Percentiles rank a stretch among this genome's conserved stretches.
These are phyloP conservation scores for Pheosia tremula DNA, from an alignment of 2,888 invertebrate species.

Conservation along the genomic window DNA sequence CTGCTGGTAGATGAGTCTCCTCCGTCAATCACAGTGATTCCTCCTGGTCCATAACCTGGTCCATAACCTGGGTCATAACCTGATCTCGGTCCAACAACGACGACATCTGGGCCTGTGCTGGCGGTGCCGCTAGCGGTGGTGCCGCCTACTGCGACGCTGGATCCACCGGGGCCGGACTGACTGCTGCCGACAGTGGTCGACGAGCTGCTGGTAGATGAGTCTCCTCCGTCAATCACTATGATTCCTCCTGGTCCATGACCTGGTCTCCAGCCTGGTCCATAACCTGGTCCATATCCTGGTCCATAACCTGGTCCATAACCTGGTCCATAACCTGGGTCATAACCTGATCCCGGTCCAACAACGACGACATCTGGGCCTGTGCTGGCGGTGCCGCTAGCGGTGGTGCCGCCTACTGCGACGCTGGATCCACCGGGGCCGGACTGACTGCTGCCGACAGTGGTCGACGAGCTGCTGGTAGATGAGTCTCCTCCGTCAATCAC, in stretches of 20 bases:
- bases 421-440: neutral
- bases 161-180: neutral
- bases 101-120: too few species aligned
- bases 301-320: too few species aligned
- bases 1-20: neutral
- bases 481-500: neutral
- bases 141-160: neutral
- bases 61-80: too few species aligned
- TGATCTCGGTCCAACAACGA: too few species aligned
- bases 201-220: neutral
- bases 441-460: neutral
- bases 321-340: too few species aligned
- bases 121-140: neutral
- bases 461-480: neutral
- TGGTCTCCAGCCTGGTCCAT: neutral
- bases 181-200: neutral
- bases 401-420: neutral
- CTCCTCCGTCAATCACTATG: neutral
- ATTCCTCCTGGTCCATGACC: neutral
- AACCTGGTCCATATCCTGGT: too few species aligned
- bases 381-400: neutral
- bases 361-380: neutral
- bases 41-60: neutral
- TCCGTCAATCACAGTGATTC: neutral
- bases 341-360: neutral